These are phyloP conservation scores for Drosophila bifasciata DNA, from an alignment of 1,140 invertebrate species.

Conservation along the genomic window DNA sequence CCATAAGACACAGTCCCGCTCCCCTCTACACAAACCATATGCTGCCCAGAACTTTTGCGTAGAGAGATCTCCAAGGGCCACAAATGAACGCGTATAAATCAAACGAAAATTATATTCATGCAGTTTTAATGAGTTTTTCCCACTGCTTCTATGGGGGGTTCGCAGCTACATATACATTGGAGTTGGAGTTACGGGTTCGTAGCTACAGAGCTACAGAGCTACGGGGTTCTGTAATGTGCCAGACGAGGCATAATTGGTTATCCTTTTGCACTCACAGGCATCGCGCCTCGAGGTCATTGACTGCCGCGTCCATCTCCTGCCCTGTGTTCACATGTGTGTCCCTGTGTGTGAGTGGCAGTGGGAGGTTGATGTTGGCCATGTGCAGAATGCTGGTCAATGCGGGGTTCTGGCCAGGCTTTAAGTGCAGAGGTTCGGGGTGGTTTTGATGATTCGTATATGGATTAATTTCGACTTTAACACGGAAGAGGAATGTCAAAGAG, in stretches of 20 bases:
- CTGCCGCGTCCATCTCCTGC: constrained; percentile 1
- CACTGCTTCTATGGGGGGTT: constrained; percentile 13
- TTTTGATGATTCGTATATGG: no score
- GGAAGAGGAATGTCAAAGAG: no score
- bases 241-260: constrained; percentile 72
- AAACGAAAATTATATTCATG: constrained; percentile 82
- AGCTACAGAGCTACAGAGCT: no score
- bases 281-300: constrained; percentile 57
- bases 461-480: no score
- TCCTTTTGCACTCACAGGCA: constrained; percentile 56
- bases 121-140: constrained; percentile 79
- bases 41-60: constrained; percentile 45
- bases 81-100: constrained; percentile 78
- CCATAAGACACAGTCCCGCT: constrained; percentile 17
- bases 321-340: neutral
- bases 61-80: constrained; percentile 28
- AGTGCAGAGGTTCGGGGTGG: constrained; percentile 11
- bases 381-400: constrained; percentile 34
- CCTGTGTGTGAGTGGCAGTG: neutral
- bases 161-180: constrained; percentile 1
- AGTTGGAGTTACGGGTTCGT: neutral
- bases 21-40: constrained; percentile 51
- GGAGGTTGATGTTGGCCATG: constrained; percentile 44
- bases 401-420: neutral
- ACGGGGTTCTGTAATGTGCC: constrained; percentile 51